These are phyloP conservation scores for Callorhinus ursinus DNA, from an alignment of 2,113 vertebrate genomes.

Conservation along the genomic window DNA sequence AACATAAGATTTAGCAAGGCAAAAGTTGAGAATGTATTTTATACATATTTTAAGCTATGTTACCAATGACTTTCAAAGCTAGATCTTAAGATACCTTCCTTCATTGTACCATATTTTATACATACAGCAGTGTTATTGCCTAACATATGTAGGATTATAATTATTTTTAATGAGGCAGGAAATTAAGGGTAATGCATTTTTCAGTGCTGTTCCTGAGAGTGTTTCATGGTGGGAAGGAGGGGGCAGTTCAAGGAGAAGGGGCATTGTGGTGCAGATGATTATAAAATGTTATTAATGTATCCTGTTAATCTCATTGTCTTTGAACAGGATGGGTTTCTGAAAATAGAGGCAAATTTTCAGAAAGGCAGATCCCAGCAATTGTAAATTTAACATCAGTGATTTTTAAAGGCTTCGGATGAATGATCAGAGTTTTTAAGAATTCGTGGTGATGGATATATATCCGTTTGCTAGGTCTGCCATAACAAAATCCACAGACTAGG, in stretches of 20 bases:
- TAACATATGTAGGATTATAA: neutral
- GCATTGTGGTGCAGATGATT: neutral
- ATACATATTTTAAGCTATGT: neutral
- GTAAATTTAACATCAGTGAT: neutral
- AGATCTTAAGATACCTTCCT: neutral
- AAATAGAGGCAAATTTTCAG: neutral
- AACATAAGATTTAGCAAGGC: neutral
- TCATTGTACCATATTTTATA: neutral
- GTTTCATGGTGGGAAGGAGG: neutral
- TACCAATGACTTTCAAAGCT: neutral
- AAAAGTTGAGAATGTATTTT: neutral
- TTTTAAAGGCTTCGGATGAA: neutral
- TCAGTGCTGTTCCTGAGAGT: neutral
- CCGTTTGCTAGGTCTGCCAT: neutral
- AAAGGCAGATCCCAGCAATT: neutral
- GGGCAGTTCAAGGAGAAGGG: neutral
- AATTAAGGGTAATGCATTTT: neutral
- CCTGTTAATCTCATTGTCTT: neutral
- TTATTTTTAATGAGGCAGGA: constrained; percentile 26
- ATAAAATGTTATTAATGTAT: neutral
- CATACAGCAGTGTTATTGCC: neutral
- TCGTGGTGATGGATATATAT: neutral
- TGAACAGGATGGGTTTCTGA: neutral
- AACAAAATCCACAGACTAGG: neutral
- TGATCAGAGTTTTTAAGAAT: neutral